Percentiles rank a stretch among this genome's conserved stretches.
phyloP scores from a whole-genome alignment of 2,797 vertebrate genomes.

The Tangara arthus region DNA sequence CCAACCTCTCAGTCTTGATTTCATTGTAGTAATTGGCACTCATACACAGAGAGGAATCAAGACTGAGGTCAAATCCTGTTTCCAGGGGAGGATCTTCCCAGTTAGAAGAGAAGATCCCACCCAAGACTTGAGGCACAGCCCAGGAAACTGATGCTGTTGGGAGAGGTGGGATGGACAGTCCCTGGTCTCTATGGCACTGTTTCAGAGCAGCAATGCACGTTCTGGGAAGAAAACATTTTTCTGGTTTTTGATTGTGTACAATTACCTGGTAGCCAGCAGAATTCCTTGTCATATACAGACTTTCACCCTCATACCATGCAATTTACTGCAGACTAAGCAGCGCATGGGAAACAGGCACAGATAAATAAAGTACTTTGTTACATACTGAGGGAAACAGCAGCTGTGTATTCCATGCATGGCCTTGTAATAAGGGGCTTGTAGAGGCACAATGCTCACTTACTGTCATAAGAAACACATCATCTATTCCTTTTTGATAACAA shows the following conservation, averaged over 20 bases:
- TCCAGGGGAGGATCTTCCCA: background rate
- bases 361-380: background rate
- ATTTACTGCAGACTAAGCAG: background rate
- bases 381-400: background rate
- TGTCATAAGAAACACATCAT: background rate
- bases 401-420: background rate
- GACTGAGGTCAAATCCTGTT: background rate
- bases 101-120: background rate
- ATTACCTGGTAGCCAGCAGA: background rate
- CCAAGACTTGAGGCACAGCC: background rate
- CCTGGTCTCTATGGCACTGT: background rate
- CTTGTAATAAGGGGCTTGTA: background rate
- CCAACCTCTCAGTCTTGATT: background rate
- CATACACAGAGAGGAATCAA: background rate
- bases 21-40: background rate
- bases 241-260: background rate
- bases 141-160: background rate
- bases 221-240: background rate
- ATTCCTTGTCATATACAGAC: background rate
- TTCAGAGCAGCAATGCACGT: background rate
- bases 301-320: background rate
- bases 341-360: background rate
- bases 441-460: background rate
- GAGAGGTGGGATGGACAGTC: background rate
- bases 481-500: background rate